A percentile compares a stretch with the other conserved stretches of the same genome.
These are phyloP conservation scores for Julus scandinavius DNA, from an alignment of 2,888 invertebrate species.

Conservation along the genomic window DNA sequence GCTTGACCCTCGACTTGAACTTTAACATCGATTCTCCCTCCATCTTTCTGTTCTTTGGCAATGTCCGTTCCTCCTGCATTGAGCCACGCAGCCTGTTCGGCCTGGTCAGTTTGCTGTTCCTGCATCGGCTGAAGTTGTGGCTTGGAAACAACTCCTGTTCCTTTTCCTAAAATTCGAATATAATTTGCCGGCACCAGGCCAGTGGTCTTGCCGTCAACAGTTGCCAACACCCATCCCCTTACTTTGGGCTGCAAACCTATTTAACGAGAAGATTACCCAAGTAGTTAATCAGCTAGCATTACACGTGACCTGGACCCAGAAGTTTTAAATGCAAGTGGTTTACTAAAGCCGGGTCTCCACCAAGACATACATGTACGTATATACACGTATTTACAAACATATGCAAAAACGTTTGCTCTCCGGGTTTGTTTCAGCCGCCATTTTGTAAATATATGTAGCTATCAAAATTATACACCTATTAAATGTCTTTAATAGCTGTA, in stretches of 20 bases:
- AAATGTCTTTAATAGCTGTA: too few species aligned
- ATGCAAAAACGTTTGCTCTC: too few species aligned
- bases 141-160: background rate
- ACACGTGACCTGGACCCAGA: too few species aligned
- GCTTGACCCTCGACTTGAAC: background rate
- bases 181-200: slow-evolving; percentile 72
- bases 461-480: too few species aligned
- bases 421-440: too few species aligned
- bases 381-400: too few species aligned
- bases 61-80: background rate
- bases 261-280: background rate
- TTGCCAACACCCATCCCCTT: slow-evolving; percentile 70
- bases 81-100: background rate
- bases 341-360: too few species aligned
- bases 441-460: too few species aligned
- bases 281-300: too few species aligned
- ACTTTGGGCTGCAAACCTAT: slow-evolving; percentile 76
- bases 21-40: background rate
- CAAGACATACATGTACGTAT: too few species aligned
- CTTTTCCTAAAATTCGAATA: slow-evolving; percentile 68
- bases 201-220: slow-evolving; percentile 67
- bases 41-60: background rate
- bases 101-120: background rate
- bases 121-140: background rate
- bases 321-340: too few species aligned